Percentiles rank a stretch among this genome's conserved stretches.
These are phyloP conservation scores for Drosophila macrospina DNA, from an alignment of 2,888 invertebrate species.

Conservation along the genomic window DNA sequence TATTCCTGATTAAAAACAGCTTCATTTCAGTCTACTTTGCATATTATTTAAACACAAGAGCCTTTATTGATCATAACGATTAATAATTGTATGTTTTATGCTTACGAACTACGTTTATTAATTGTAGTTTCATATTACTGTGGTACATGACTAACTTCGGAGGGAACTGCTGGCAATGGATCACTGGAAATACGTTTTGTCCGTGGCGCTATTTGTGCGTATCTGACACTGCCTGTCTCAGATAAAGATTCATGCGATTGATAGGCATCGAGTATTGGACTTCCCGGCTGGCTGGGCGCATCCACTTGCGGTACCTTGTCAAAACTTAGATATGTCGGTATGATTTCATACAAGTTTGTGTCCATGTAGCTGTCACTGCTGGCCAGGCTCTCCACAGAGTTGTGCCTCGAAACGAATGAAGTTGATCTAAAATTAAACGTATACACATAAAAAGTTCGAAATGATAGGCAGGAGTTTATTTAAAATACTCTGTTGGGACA, in stretches of 20 bases:
- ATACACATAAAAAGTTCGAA: neutral
- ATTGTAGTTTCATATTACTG: constrained; percentile 1
- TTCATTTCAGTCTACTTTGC: neutral
- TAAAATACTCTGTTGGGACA: too few species aligned
- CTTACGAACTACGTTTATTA: neutral
- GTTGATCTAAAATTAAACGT: constrained; percentile 15
- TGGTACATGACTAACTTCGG: constrained; percentile 30
- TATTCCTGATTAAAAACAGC: neutral
- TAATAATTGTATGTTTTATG: constrained; percentile 2
- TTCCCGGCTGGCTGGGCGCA: constrained; percentile 27
- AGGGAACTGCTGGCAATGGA: constrained; percentile 77
- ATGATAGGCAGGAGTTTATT: too few species aligned
- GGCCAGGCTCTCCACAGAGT: constrained; percentile 67
- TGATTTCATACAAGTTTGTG: constrained; percentile 77
- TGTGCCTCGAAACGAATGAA: constrained; percentile 40
- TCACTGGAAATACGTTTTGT: constrained; percentile 73
- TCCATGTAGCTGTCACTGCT: constrained; percentile 81
- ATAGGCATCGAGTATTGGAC: constrained; percentile 27
- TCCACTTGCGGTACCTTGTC: constrained; percentile 32
- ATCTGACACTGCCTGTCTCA: constrained; percentile 45
- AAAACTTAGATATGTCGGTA: constrained; percentile 69
- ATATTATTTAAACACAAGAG: constrained; percentile 31
- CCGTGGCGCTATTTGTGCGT: constrained; percentile 69
- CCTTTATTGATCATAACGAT: constrained; percentile 23
- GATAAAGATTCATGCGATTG: neutral